These are phyloP conservation scores for Zaprionus africanus DNA, from an alignment of 1,140 invertebrate genomes.

Conservation along the genomic window DNA sequence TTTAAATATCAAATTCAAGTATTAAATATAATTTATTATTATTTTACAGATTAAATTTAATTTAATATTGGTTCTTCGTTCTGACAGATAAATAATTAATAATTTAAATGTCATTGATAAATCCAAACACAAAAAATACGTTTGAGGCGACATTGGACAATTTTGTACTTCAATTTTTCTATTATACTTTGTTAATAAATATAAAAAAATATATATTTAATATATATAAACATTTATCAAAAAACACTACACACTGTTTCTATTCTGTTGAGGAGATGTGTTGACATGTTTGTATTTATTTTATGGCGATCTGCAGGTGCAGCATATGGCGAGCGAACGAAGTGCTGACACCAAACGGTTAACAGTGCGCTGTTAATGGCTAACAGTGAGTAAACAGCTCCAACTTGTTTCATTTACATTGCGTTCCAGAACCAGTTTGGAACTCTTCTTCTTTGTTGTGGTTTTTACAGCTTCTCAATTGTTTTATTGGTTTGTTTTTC, in stretches of 20 bases:
- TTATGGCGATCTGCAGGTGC: conserved; percentile 69
- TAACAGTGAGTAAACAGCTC: conserved; percentile 65
- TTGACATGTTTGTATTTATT: conserved; percentile 45
- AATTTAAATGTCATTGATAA: neutral
- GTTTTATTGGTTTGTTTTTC: conserved; percentile 41
- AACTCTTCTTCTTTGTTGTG: conserved; percentile 53
- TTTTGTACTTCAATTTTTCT: no score
- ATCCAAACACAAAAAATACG: no score
- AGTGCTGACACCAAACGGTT: conserved; percentile 49
- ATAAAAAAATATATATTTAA: neutral
- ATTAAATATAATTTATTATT: conserved; percentile 3
- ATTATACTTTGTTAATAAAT: no score
- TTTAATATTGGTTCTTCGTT: no score
- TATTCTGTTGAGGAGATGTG: conserved; percentile 17
- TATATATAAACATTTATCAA: neutral
- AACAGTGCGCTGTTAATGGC: conserved; percentile 65
- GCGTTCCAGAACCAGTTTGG: conserved; percentile 62
- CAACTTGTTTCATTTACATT: conserved; percentile 73
- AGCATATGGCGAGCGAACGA: conserved; percentile 37
- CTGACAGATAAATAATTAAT: neutral
- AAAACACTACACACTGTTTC: neutral
- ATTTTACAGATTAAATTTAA: neutral
- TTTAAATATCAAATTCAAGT: neutral
- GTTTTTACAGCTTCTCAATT: conserved; percentile 53
- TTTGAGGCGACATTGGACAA: no score